These are phyloP conservation scores for Pristionchus mayeri DNA, from an alignment of 2,888 invertebrate species.

Conservation along the genomic window DNA sequence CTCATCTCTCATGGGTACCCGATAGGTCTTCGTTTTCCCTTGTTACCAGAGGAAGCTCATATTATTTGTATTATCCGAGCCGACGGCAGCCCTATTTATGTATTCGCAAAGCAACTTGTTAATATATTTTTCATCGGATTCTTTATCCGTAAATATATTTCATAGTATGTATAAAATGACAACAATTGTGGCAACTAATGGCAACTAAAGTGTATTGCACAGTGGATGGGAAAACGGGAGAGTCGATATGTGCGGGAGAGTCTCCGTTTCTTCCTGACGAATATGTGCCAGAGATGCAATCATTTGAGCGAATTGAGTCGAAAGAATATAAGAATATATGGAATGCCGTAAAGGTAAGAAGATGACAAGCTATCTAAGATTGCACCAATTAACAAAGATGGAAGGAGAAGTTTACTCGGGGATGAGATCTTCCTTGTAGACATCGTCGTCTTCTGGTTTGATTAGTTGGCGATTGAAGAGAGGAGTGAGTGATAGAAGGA, in stretches of 20 bases:
- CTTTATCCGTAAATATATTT: constrained; percentile 1
- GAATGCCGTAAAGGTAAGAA: not conserved
- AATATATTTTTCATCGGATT: constrained; percentile 27
- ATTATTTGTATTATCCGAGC: constrained; percentile 19
- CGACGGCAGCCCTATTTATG: constrained; percentile 28
- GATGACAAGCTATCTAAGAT: not conserved
- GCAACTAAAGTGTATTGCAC: not conserved
- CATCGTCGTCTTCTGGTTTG: constrained; percentile 58
- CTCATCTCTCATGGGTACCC: constrained; percentile 45
- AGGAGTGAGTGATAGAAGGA: constrained; percentile 60
- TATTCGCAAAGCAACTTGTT: constrained; percentile 23
- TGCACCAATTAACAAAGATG: not conserved
- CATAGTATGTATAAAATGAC: constrained; percentile 40
- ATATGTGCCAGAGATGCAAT: not conserved
- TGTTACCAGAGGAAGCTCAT: constrained; percentile 7
- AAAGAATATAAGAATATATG: constrained; percentile 23
- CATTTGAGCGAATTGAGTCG: constrained; percentile 33
- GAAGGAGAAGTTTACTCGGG: not conserved
- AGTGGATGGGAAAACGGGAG: not conserved
- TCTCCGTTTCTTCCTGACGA: constrained; percentile 41
- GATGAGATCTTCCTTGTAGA: constrained; percentile 2
- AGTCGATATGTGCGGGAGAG: constrained; percentile 1
- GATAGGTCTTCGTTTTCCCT: constrained; percentile 32
- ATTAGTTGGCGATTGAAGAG: constrained; percentile 63
- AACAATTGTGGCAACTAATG: constrained; percentile 13